Evolutionary conservation across 30 jellyfish, hydroid and myxozoan genomes (phyloP), one percentile per base, ranked within the genome.

Genomic region (Aurelia sp.): DNA sequence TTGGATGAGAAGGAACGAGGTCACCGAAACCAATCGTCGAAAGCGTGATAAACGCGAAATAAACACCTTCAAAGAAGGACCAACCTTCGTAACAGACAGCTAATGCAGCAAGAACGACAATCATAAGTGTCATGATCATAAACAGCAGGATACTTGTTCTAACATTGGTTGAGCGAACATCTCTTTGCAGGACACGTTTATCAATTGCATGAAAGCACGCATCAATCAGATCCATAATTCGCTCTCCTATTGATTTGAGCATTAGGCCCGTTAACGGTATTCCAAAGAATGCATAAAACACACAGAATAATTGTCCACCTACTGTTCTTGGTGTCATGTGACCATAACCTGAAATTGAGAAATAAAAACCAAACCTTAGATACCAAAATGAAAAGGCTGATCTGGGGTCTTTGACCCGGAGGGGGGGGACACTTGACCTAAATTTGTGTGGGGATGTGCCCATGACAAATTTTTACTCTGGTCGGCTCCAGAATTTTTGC

Each of bases 1-100:
- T 35, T 4, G 98, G 98, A 81, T 85, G 96, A 69, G 98, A 72
- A 4, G 98, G 98, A 5, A 93, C 98, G 80, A 80, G 80, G 64
- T 93, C 98, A 52, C 98, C 98, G 81, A 93, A 93, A 50, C 98
- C 98, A 55, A 93, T 93, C 55, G 98, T 93, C 62, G 95, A 76
- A 0, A 93, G 91, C 50, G 98, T 93, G 52, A 93, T 90, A 84
- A 93, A 93, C 5, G 97, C 93, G 78, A 93, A 93, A 68, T 93
- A 93, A 20, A 82, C 40, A 31, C 98, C 98, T 84, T 93, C 97
- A 75, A 93, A 88, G 69, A 87, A 93, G 35, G 97, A 67, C 98
- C 98, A 93, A 40, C 96, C 98, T 79, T 93, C 98, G 73, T 93
- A 93, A 58, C 80, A 61, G 58, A 84, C 95, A 57, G 98, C 96